These are phyloP conservation scores for Panthera tigris DNA, from an alignment of 2,113 vertebrate species.

Conservation along the genomic window DNA sequence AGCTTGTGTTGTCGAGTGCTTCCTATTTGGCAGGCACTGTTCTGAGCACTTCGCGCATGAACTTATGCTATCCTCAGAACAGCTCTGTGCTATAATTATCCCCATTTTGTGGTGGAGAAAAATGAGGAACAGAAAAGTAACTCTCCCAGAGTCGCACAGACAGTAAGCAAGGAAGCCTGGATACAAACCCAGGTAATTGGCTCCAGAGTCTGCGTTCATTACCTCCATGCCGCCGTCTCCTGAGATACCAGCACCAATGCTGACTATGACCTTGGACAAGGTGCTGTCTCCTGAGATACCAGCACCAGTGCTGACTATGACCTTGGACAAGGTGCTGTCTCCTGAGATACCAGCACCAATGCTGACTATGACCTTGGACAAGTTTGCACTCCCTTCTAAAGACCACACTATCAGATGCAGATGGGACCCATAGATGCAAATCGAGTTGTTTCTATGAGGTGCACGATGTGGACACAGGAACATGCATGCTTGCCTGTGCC, in stretches of 20 bases:
- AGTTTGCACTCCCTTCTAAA: not conserved
- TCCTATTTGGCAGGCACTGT: not conserved
- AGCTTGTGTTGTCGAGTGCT: not conserved
- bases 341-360: not conserved
- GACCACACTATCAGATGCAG: not conserved
- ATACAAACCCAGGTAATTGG: not conserved
- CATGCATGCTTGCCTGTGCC: rapidly evolving
- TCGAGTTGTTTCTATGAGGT: not conserved
- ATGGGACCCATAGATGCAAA: not conserved
- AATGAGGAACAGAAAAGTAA: not conserved
- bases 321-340: not conserved
- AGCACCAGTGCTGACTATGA: not conserved
- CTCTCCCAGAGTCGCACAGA: not conserved
- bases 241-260: not conserved
- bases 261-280: not conserved
- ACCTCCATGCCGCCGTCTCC: not conserved
- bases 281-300: not conserved
- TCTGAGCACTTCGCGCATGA: not conserved
- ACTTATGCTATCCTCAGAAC: not conserved
- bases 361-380: not conserved
- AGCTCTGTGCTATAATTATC: not conserved
- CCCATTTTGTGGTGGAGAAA: not conserved
- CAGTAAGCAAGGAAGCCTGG: not conserved
- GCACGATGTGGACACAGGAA: not conserved
- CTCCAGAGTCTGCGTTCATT: not conserved